These are phyloP conservation scores for Drosophila funebris DNA, from an alignment of 1,140 invertebrate genomes.

Conservation along the genomic window DNA sequence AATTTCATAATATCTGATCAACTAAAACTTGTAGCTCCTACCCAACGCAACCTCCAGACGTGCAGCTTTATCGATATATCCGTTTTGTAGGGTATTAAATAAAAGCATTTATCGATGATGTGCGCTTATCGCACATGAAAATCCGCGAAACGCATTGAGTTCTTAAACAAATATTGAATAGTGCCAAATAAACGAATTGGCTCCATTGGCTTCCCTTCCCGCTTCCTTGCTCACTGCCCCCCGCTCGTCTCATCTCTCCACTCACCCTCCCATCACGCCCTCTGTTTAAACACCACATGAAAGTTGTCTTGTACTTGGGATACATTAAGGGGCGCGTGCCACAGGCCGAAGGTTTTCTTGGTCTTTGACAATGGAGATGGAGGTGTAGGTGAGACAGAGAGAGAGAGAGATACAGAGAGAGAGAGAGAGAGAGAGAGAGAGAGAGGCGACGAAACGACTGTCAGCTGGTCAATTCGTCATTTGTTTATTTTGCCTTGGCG, in stretches of 20 bases:
- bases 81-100: not conserved
- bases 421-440: not conserved
- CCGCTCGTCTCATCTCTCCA: not conserved
- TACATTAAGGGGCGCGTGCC: conserved; percentile 35
- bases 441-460: conserved; percentile 1
- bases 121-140: conserved; percentile 32
- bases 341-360: not conserved
- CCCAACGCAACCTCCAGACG: no score
- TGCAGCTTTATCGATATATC: not conserved
- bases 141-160: conserved; percentile 26
- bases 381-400: not conserved
- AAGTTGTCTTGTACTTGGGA: conserved; percentile 12
- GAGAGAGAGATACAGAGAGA: not conserved
- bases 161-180: conserved; percentile 37
- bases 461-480: conserved; percentile 10
- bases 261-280: no score
- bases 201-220: conserved; percentile 14
- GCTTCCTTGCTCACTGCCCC: no score
- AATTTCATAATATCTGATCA: no score
- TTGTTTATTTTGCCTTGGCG: conserved; percentile 2
- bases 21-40: no score
- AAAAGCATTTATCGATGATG: conserved; percentile 32
- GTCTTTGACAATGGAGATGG: not conserved
- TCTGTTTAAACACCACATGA: no score
- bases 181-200: conserved; percentile 33